Evolutionary conservation across 2,888 invertebrate genomes (phyloP).

Genomic region (Ptilodon capucinus): DNA sequence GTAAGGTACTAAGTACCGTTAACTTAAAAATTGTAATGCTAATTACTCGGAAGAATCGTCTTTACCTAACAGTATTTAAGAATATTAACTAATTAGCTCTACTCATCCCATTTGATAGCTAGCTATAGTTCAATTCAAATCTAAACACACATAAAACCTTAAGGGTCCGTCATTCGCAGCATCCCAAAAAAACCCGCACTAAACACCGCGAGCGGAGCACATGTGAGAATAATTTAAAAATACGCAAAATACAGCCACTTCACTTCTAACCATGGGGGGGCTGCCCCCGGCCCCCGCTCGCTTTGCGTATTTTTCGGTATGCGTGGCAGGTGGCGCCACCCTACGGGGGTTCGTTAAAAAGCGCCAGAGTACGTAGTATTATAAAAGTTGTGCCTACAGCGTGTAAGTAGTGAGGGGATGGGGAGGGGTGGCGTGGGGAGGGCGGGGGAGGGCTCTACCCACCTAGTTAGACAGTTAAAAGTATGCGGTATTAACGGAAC

Average conservation of each 20-base stretch:
- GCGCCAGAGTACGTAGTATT: slow-evolving; percentile 81
- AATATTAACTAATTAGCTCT: no score
- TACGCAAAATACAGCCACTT: slow-evolving; percentile 82
- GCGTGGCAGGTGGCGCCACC: slow-evolving; percentile 80
- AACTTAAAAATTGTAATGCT: no score
- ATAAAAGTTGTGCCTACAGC: slow-evolving; percentile 83
- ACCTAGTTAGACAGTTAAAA: slow-evolving; percentile 83
- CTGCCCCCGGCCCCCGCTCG: slow-evolving; percentile 54
- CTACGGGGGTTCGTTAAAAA: slow-evolving; percentile 79
- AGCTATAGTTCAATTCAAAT: not conserved
- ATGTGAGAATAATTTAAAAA: slow-evolving; percentile 80
- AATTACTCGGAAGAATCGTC: no score
- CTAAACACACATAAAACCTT: slow-evolving; percentile 1
- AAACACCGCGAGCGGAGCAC: slow-evolving; percentile 62
- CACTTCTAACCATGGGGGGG: slow-evolving; percentile 73
- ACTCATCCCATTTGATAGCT: not conserved
- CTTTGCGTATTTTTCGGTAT: slow-evolving; percentile 82
- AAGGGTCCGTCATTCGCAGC: slow-evolving; percentile 35
- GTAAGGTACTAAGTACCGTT: no score
- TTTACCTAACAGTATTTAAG: no score
- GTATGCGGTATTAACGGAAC: slow-evolving; percentile 83
- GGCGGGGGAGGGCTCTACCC: slow-evolving; percentile 46
- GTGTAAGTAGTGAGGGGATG: slow-evolving; percentile 78
- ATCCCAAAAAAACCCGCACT: slow-evolving; percentile 58
- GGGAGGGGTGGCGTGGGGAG: slow-evolving; percentile 42